phyloP scores from a whole-genome alignment of 2,113 vertebrate species.

The Sturnira hondurensis region DNA sequence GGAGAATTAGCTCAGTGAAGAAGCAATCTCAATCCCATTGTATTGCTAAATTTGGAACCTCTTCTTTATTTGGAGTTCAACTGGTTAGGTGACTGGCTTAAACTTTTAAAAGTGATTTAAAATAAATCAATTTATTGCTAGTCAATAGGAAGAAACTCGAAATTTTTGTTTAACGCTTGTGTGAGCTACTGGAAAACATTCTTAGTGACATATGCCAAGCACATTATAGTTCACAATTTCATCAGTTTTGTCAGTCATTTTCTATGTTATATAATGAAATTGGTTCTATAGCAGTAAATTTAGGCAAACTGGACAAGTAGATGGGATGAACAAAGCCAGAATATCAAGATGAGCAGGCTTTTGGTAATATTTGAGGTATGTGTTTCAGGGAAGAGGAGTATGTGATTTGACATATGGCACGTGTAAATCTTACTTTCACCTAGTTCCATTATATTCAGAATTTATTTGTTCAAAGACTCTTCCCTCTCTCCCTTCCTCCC shows the following conservation, averaged over 20 bases:
- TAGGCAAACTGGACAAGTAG: conserved; percentile 24
- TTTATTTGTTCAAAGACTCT: conserved; percentile 10
- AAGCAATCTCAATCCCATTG: conserved; percentile 64
- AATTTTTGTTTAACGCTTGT: conserved; percentile 46
- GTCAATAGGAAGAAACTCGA: neutral
- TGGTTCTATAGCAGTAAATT: neutral
- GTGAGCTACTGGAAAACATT: conserved; percentile 54
- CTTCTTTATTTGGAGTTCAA: neutral
- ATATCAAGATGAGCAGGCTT: neutral
- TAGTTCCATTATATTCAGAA: conserved; percentile 15
- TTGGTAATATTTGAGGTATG: neutral
- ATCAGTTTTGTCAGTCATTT: conserved; percentile 60
- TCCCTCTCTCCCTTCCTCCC: neutral
- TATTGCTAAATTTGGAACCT: neutral
- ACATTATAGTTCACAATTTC: conserved; percentile 52
- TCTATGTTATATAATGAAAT: conserved; percentile 33
- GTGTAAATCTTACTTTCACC: conserved; percentile 41
- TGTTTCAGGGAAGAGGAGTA: neutral
- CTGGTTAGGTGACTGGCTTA: neutral
- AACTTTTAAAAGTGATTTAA: neutral
- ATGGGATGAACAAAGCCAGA: conserved; percentile 27
- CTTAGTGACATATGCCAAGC: conserved; percentile 44
- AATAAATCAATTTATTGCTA: conserved; percentile 9
- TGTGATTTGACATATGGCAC: conserved; percentile 46
- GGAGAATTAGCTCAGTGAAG: conserved; percentile 76